phyloP scores from a whole-genome alignment of 2,797 vertebrate species.

The Carcharodon carcharias region DNA sequence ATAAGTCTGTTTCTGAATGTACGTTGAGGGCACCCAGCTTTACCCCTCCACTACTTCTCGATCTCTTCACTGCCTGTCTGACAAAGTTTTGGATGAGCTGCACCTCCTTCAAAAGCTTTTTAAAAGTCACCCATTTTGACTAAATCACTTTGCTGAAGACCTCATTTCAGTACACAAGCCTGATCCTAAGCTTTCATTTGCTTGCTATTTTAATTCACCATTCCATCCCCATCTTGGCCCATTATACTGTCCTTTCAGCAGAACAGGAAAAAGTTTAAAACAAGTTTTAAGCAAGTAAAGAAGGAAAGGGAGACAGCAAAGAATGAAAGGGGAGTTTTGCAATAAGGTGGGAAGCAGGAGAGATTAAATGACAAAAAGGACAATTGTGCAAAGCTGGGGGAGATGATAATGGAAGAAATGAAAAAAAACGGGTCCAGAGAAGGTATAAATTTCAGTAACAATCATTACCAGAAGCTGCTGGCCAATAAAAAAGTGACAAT shows the following conservation, averaged over 20 bases:
- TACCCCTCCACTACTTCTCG: no score
- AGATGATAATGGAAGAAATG: neutral
- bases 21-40: no score
- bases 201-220: neutral
- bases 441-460: neutral
- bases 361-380: neutral
- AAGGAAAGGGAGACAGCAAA: neutral
- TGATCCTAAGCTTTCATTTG: neutral
- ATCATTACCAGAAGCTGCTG: neutral
- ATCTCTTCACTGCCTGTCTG: no score
- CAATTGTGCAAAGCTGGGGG: neutral
- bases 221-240: neutral
- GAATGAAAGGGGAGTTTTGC: neutral
- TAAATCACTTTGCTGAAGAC: neutral
- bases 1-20: no score
- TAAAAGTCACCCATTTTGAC: neutral
- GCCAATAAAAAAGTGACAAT: neutral
- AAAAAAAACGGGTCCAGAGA: neutral
- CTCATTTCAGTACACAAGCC: no score
- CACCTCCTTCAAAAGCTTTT: neutral
- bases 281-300: neutral
- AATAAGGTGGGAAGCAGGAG: neutral
- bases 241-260: neutral
- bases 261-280: neutral
- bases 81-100: no score